These are phyloP conservation scores for Toxotes chatareus DNA, from an alignment of 2,113 vertebrate genomes.

Conservation along the genomic window DNA sequence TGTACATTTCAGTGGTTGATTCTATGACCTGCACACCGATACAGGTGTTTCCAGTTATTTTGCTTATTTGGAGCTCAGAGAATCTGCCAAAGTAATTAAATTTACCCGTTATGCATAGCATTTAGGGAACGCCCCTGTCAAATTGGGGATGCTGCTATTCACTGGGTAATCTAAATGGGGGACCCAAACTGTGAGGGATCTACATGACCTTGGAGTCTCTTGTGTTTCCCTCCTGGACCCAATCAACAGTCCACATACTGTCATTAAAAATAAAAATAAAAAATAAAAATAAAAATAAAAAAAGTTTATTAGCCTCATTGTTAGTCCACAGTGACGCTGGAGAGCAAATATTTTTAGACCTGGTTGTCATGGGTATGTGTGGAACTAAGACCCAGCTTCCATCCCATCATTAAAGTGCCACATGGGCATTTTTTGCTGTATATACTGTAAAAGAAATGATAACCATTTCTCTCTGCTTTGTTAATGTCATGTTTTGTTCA, in stretches of 20 bases:
- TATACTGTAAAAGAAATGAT: too few relatives aligned
- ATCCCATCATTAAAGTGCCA: neutral
- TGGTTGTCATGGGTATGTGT: too few relatives aligned
- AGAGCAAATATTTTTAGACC: too few relatives aligned
- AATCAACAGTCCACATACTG: neutral
- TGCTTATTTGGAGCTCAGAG: too few relatives aligned
- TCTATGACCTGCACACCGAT: neutral
- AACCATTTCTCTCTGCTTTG: neutral
- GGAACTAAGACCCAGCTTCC: neutral
- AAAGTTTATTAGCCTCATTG: neutral
- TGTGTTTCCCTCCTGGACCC: neutral
- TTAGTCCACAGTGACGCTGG: neutral
- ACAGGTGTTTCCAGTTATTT: neutral
- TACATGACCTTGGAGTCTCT: neutral
- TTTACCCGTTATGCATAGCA: neutral
- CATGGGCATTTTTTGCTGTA: too few relatives aligned
- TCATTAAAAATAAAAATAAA: too few relatives aligned
- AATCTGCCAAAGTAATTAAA: neutral
- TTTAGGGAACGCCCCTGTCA: neutral
- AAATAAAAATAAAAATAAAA: too few relatives aligned
- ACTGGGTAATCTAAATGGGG: neutral
- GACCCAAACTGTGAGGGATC: neutral
- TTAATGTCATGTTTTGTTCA: neutral
- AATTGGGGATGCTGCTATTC: neutral
- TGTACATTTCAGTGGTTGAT: neutral